Evolutionary conservation across 1,140 invertebrate species (phyloP), one percentile per base, ranked within the genome.

Genomic region (Capitella teleta): DNA sequence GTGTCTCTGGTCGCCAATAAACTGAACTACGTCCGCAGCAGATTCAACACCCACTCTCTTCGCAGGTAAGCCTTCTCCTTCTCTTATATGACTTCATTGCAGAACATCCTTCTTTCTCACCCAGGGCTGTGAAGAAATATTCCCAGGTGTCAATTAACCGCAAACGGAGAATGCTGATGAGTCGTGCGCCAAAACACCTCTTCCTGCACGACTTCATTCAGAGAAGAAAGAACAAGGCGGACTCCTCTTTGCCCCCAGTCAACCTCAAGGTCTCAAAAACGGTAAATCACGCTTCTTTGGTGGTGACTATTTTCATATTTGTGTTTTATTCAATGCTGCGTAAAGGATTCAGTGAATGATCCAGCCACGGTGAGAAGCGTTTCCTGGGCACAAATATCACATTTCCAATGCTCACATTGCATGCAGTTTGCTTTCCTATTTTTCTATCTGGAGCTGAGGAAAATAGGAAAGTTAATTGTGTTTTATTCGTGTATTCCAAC

Each of bases 121-220:
- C 16, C 57, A 70, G 70, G 55, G 56, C 58, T 38, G 59, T 64
- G 1, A 66, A 64, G 49, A 67, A 63, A 47, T 63, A 59, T 56
- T 64, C 62, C 0, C 71, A 73, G 47, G 57, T 59, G 24, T 62
- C 83, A 12, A 78, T 85, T 38, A 89, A 89, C 75, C 78, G 86
- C 14, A 89, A 90, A 72, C 78, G 86, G 67, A 88, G 87, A 78
- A 77, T 89, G 59, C 85, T 87, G 60, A 82, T 87, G 62, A 78
- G 84, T 51, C 80, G 84, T n/a, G 81, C 85, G 61, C 80, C 82
- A 28, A 82, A 82, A 47, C 83, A 83, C 44, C 66, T 88, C 55
- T 81, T 83, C 58, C 74, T 90, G 52, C 77, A 79, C 57, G 82
- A 85, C 62, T 80, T 84, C 61, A 53, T 75, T 23, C 53, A 50